Base-by-base conservation (phyloP, 2,797 vertebrate species). In the Meda fulgida region DNA sequence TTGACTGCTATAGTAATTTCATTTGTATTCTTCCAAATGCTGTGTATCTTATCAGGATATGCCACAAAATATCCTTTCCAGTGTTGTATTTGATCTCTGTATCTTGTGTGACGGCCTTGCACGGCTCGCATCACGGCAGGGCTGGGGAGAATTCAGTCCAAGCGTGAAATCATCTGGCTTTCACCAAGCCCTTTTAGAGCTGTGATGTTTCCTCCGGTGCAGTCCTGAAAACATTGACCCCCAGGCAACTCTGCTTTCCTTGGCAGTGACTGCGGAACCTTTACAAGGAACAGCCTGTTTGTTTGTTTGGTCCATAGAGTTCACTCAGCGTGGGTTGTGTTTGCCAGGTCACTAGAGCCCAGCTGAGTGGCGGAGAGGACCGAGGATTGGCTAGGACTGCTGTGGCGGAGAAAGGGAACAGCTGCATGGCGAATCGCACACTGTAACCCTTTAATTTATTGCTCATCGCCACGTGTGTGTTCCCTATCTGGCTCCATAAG, bases 231-330 rank as follows among this genome's bases (percentile, higher is more conserved):
- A 81, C 85, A 83, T 71, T 73, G 83, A 80, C 86, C 77, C 63
- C 51, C 69, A 46, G 71, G 83, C 83, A 78, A 73, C 77, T 23
- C 46, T 23, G 87, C 87, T 89, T 88, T 77, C 85, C 76, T 84
- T 88, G 87, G 87, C 86, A 86, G 79, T 79, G 65, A 85, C 89
- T 88, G 87, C 87, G 87, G 90, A 92, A 92, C 90, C 67, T 71
- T 86, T 88, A 84, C 80, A 71, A 86, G 86, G 83, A 84, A 38
- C 43, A 87, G 92, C 91, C 78, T 90, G 89, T 89, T 88, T 89
- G 88, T 91, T 91, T 91, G 92, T 93, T 92, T 93, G 94, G 87
- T 91, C 87, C 89, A 88, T 87, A 89, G 92, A 93, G 93, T 92
- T 93, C 92, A 91, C 53, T 26, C 88, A 73, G 89, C 53, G 58